Percentiles rank a stretch among this genome's conserved stretches.
Conservation (phyloP, 2,113 vertebrate genomes). For the Rhizomys pruinosus region DNA sequence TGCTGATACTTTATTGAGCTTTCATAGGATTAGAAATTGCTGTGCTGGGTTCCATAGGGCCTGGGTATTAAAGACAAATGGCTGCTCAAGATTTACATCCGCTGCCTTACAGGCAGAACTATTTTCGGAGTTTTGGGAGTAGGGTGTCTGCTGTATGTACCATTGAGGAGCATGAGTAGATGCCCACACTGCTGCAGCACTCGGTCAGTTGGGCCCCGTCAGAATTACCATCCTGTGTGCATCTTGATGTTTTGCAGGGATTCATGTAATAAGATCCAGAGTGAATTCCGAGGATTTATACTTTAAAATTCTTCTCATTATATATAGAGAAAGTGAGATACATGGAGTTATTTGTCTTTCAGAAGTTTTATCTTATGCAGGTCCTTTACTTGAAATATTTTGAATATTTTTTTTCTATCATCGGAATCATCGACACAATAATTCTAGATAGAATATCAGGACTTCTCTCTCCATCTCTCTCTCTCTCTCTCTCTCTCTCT, state of each 20-base stretch:
- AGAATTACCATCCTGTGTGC: not conserved
- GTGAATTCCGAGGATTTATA: not conserved
- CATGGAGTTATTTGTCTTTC: not conserved
- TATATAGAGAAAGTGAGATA: not conserved
- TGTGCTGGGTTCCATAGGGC: not conserved
- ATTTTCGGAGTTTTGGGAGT: conserved; percentile 24
- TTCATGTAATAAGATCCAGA: not conserved
- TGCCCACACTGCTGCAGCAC: too few relatives aligned
- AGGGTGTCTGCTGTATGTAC: not conserved
- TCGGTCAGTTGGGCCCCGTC: too few relatives aligned
- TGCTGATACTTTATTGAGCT: not conserved
- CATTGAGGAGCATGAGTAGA: too few relatives aligned
- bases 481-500: too few relatives aligned
- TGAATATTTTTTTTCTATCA: not conserved
- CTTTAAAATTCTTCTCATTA: not conserved
- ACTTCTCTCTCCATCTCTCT: too few relatives aligned
- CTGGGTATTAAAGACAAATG: not conserved
- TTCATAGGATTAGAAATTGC: not conserved
- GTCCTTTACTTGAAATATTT: not conserved
- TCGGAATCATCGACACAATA: not conserved
- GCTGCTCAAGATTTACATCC: conserved; percentile 11
- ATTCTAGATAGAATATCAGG: not conserved
- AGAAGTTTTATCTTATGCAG: not conserved
- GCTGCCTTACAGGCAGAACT: not conserved
- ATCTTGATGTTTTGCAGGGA: conserved; percentile 12